Evolutionary conservation across 2,797 vertebrate genomes (phyloP).

Genomic region (Odontamblyopus rebecca): DNA sequence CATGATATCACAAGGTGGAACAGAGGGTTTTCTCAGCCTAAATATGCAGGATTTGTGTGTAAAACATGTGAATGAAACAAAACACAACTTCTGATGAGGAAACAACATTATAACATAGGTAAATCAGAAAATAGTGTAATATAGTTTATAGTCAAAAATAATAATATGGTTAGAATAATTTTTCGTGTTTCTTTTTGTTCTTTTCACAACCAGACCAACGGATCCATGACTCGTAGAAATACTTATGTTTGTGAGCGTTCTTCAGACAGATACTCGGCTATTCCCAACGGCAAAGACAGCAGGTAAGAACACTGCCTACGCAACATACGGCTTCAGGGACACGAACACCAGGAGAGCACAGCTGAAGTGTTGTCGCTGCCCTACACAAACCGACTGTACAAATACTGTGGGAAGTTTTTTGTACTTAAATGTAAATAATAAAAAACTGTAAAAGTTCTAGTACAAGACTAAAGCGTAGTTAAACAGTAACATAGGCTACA

Average conservation of each 20-base stretch:
- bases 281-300: conserved; percentile 97
- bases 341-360: not conserved
- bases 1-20: no score
- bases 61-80: no score
- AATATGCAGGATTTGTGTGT: no score
- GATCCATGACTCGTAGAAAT: conserved; percentile 89
- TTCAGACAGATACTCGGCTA: conserved; percentile 86
- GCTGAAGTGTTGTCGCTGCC: not conserved
- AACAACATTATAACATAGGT: no score
- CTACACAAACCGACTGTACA: not conserved
- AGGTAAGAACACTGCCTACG: conserved; percentile 74
- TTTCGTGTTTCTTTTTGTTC: not conserved
- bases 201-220: conserved; percentile 72
- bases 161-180: not conserved
- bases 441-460: no score
- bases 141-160: no score
- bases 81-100: no score
- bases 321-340: not conserved
- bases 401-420: not conserved
- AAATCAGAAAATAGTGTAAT: no score
- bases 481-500: no score
- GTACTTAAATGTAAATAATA: not conserved
- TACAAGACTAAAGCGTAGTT: no score
- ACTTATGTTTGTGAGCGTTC: conserved; percentile 93
- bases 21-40: no score